Conservation (phyloP, 1,140 invertebrate species). For the Sipha flava region DNA sequence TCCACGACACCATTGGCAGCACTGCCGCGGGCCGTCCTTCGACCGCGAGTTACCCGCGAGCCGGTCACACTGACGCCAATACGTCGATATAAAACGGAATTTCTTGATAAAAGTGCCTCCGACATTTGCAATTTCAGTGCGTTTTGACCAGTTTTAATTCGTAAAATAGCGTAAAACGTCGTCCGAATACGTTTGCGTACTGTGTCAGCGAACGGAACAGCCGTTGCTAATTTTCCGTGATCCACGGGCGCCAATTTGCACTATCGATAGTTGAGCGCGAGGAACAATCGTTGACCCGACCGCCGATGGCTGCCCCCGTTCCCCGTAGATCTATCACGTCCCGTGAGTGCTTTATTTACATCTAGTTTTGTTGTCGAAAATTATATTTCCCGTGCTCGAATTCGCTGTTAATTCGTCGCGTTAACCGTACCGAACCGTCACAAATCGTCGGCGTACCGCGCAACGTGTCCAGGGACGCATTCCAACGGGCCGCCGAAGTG, state of each 20-base stretch:
- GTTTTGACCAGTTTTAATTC: neutral
- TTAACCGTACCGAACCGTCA: neutral
- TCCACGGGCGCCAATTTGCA: neutral
- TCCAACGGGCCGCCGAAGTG: neutral
- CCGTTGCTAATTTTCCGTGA: neutral
- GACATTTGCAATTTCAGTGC: neutral
- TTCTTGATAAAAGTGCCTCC: neutral
- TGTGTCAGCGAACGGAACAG: too few species aligned
- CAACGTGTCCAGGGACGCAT: neutral
- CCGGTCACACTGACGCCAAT: neutral
- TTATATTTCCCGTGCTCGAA: conserved; percentile 17
- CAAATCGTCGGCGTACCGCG: neutral
- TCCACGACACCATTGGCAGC: neutral
- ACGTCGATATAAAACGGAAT: neutral
- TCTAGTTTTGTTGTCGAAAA: conserved; percentile 32
- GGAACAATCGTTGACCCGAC: conserved; percentile 29
- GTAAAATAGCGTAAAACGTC: neutral
- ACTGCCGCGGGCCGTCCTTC: neutral
- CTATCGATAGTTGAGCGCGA: conserved; percentile 24
- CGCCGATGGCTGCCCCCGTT: conserved; percentile 19
- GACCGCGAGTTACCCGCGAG: neutral
- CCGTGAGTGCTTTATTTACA: conserved; percentile 32
- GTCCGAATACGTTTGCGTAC: neutral
- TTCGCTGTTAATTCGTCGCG: neutral
- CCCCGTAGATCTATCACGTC: conserved; percentile 20